phyloP scores from a whole-genome alignment of 1,140 invertebrate genomes.

The Lepidotrigona ventralis region DNA sequence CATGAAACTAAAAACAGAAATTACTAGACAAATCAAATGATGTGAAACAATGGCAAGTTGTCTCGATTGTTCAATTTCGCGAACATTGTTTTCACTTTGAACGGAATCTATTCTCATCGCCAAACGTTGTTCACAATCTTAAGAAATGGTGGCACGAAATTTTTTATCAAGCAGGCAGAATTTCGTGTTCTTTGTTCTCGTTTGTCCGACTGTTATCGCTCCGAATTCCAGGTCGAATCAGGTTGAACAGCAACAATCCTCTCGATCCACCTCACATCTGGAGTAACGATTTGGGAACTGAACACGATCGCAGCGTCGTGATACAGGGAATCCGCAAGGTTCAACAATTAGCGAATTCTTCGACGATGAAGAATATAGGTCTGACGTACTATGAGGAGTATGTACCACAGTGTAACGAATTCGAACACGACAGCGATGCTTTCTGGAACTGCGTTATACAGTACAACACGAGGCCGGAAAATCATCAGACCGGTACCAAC shows the following conservation, averaged over 20 bases:
- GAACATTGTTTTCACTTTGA: no score
- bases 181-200: no score
- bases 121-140: no score
- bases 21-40: no score
- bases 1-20: no score
- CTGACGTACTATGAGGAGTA: conserved; percentile 53
- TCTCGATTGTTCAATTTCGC: no score
- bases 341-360: conserved; percentile 66
- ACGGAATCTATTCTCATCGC: no score
- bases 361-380: conserved; percentile 62
- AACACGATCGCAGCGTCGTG: conserved; percentile 75
- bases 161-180: no score
- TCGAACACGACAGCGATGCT: conserved; percentile 69
- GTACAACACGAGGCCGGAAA: conserved; percentile 78
- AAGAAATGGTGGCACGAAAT: no score
- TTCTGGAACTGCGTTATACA: conserved; percentile 82
- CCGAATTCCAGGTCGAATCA: conserved; percentile 79
- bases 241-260: conserved; percentile 79
- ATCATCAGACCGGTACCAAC: conserved; percentile 82
- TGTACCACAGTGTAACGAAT: conserved; percentile 60
- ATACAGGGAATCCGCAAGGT: conserved; percentile 74
- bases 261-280: conserved; percentile 82
- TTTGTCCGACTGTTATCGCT: no score
- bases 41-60: no score
- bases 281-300: conserved; percentile 81